phyloP scores from a whole-genome alignment of 2,888 invertebrate genomes.

The Orchesellides sinensis region DNA sequence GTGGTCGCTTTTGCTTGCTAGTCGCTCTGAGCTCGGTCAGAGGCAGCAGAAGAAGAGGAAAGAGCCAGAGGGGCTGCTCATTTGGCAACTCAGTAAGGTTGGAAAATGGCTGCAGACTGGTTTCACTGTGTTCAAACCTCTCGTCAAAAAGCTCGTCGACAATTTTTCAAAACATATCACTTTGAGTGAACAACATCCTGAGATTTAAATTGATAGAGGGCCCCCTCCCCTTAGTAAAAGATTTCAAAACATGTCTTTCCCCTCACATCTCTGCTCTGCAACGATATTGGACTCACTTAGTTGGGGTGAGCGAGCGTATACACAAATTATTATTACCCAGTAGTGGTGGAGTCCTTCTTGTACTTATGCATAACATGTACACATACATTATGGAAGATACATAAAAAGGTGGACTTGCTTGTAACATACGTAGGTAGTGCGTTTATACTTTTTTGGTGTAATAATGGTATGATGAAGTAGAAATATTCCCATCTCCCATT shows the following conservation, averaged over 20 bases:
- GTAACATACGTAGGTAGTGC: constrained; percentile 20
- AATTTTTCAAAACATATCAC: constrained; percentile 64
- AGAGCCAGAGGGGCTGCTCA: constrained; percentile 65
- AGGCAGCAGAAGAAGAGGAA: constrained; percentile 50
- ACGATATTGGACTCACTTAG: constrained; percentile 50
- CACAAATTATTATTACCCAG: constrained; percentile 28
- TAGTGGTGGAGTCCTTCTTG: no score
- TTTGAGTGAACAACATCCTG: constrained; percentile 50
- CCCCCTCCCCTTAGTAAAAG: constrained; percentile 65
- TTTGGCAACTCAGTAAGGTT: constrained; percentile 65
- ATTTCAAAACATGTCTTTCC: constrained; percentile 65
- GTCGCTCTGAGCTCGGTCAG: constrained; percentile 56
- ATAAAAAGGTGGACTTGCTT: constrained; percentile 59
- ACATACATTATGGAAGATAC: constrained; percentile 43
- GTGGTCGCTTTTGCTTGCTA: constrained; percentile 43
- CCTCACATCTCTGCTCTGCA: constrained; percentile 49
- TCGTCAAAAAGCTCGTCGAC: constrained; percentile 53
- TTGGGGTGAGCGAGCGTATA: constrained; percentile 61
- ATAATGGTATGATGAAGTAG: constrained; percentile 55
- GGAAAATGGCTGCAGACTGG: constrained; percentile 69
- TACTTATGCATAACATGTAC: constrained; percentile 36
- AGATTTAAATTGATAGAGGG: constrained; percentile 61
- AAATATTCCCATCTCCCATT: constrained; percentile 62
- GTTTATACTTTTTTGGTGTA: constrained; percentile 30
- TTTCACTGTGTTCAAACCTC: constrained; percentile 59